These are phyloP conservation scores for Eremobia ochroleuca DNA, from an alignment of 2,888 invertebrate species.

Conservation along the genomic window DNA sequence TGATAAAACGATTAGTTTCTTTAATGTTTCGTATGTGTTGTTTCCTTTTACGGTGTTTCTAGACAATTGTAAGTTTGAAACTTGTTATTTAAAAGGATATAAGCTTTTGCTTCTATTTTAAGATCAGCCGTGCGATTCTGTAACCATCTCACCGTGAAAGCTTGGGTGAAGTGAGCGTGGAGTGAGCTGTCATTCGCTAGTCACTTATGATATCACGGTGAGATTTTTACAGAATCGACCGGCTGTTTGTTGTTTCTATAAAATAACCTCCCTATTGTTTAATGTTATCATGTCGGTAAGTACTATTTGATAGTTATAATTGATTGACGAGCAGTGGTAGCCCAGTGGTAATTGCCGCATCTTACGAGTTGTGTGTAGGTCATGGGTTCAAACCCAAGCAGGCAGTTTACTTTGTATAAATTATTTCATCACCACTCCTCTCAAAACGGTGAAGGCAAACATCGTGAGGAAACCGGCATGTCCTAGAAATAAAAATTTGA, in stretches of 20 bases:
- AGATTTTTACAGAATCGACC: too few relatives aligned
- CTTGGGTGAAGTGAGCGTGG: too few relatives aligned
- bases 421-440: background rate
- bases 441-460: too few relatives aligned
- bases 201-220: too few relatives aligned
- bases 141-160: too few relatives aligned
- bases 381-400: background rate
- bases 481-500: background rate
- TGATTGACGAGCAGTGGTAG: background rate
- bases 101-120: background rate
- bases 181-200: too few relatives aligned
- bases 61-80: background rate
- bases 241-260: too few relatives aligned
- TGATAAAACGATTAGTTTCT: conserved; percentile 39
- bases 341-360: background rate
- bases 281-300: background rate
- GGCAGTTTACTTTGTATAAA: background rate
- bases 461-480: background rate
- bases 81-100: background rate
- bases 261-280: background rate
- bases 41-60: background rate
- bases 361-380: background rate
- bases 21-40: conserved; percentile 11
- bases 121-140: too few relatives aligned
- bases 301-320: background rate